These are phyloP conservation scores for Montipora capitata DNA, from an alignment of 92 coral and sea anemone genomes.

Conservation along the genomic window DNA sequence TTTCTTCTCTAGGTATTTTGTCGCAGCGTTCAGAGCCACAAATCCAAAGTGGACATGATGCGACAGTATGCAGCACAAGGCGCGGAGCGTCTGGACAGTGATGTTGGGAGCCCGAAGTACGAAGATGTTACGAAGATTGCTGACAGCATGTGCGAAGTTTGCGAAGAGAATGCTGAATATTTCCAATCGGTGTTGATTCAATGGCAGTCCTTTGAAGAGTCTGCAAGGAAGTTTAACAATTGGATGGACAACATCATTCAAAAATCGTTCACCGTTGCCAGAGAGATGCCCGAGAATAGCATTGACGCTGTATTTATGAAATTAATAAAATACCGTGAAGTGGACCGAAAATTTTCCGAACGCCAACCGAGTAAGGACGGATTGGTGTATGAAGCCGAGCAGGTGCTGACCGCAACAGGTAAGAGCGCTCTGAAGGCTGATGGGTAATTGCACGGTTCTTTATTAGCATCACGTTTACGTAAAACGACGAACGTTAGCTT, in stretches of 20 bases:
- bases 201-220: conserved; percentile 96
- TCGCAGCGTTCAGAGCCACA: conserved; percentile 84
- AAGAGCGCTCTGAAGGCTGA: neutral
- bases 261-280: conserved; percentile 75
- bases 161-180: conserved; percentile 88
- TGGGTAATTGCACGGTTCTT: neutral
- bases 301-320: conserved; percentile 90
- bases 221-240: conserved; percentile 68
- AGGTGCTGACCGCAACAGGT: conserved; percentile 93
- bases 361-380: conserved; percentile 90
- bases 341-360: conserved; percentile 94
- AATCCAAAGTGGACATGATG: conserved; percentile 85
- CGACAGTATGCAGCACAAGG: conserved; percentile 76
- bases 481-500: no score
- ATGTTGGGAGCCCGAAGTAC: conserved; percentile 68
- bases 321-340: conserved; percentile 90
- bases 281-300: conserved; percentile 82
- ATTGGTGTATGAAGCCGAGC: conserved; percentile 91
- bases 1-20: conserved; percentile 64
- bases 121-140: conserved; percentile 85
- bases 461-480: no score
- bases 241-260: conserved; percentile 86
- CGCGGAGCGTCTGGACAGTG: conserved; percentile 63
- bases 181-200: conserved; percentile 85
- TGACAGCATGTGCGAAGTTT: conserved; percentile 89